A percentile compares a stretch with the other conserved stretches of the same genome.
Conservation (phyloP, 2,888 invertebrate genomes). For the Brassicogethes aeneus region DNA sequence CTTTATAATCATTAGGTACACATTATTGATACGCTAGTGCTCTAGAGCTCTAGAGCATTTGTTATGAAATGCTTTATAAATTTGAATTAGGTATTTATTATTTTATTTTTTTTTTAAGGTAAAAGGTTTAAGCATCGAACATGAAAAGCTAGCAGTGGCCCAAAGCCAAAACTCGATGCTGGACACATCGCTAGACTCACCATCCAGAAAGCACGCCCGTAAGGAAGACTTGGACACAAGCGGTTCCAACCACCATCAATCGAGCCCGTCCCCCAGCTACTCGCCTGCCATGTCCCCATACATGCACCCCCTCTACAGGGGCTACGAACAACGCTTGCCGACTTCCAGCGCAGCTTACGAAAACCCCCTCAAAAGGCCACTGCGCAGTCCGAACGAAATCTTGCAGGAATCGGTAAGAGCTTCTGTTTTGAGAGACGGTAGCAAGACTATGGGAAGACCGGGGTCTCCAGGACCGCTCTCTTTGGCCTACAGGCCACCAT, state of each 20-base stretch:
- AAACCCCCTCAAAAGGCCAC: conserved; percentile 44
- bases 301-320: conserved; percentile 37
- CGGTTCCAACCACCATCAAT: conserved; percentile 32
- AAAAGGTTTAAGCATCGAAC: conserved; percentile 69
- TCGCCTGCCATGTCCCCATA: conserved; percentile 45
- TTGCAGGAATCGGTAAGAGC: conserved; percentile 55
- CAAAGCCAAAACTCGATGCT: conserved; percentile 41
- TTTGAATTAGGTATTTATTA: too few relatives aligned
- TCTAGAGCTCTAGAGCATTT: too few relatives aligned
- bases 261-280: conserved; percentile 40
- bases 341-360: conserved; percentile 31
- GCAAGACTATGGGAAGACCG: conserved; percentile 45
- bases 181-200: conserved; percentile 27
- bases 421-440: conserved; percentile 58
- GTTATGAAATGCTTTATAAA: too few relatives aligned
- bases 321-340: conserved; percentile 38
- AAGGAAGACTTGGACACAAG: conserved; percentile 26
- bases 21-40: too few relatives aligned
- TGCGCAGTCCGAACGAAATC: conserved; percentile 49
- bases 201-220: conserved; percentile 3
- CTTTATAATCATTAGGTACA: too few relatives aligned
- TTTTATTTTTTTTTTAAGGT: conserved; percentile 52
- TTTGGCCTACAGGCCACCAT: conserved; percentile 39
- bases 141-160: conserved; percentile 55
- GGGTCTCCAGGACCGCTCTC: conserved; percentile 39